Evolutionary conservation across 2,888 invertebrate species (phyloP).

Genomic region (Notodonta dromedarius): DNA sequence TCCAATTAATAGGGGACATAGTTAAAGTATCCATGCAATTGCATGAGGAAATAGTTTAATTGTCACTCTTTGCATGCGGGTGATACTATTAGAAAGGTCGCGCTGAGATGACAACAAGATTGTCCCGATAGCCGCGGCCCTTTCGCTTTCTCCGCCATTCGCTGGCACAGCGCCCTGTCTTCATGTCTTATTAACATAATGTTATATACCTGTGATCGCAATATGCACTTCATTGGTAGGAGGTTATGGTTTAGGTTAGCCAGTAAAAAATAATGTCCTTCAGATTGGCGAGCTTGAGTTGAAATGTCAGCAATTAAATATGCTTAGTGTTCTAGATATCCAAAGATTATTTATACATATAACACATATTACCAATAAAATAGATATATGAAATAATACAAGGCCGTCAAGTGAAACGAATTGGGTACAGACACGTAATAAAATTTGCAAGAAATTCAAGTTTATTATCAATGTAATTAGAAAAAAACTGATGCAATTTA

Average conservation of each 20-base stretch:
- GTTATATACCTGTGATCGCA: conserved; percentile 8
- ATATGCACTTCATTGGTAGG: background rate
- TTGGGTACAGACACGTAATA: conserved; percentile 20
- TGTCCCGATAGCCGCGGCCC: conserved; percentile 22
- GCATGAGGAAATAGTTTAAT: background rate
- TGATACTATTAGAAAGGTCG: conserved; percentile 5
- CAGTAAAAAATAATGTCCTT: too few relatives aligned
- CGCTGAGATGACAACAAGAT: conserved; percentile 16
- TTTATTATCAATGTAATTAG: conserved; percentile 20
- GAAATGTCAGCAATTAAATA: too few relatives aligned
- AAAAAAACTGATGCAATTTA: conserved; percentile 21
- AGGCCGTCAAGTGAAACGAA: conserved; percentile 22
- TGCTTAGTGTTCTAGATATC: too few relatives aligned
- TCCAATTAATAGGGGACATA: too few relatives aligned
- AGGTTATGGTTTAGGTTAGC: too few relatives aligned
- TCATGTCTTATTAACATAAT: conserved; percentile 47
- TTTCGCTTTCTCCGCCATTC: conserved; percentile 52
- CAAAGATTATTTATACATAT: too few relatives aligned
- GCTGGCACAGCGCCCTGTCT: conserved; percentile 45
- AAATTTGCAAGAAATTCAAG: conserved; percentile 16
- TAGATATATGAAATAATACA: conserved; percentile 13
- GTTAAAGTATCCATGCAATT: background rate
- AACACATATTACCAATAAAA: too few relatives aligned
- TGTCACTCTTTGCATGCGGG: too few relatives aligned
- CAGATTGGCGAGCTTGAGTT: too few relatives aligned